phyloP scores from a whole-genome alignment of 2,888 invertebrate species.

The Actias luna region DNA sequence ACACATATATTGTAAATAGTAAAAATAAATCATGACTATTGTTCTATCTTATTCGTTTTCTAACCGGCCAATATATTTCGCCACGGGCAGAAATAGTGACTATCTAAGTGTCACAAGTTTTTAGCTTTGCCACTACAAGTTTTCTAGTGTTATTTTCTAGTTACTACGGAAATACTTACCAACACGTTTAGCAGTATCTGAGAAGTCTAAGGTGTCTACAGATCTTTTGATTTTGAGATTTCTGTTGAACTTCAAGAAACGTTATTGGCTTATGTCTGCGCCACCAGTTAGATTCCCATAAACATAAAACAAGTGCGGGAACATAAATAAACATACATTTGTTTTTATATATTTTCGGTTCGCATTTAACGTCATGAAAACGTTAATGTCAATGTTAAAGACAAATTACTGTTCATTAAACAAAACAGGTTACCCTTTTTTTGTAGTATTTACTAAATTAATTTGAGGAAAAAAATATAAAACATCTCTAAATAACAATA shows the following conservation, averaged over 20 bases:
- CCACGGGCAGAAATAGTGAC: background rate
- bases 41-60: too few relatives aligned
- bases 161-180: background rate
- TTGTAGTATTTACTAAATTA: too few relatives aligned
- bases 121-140: too few relatives aligned
- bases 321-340: background rate
- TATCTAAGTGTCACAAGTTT: too few relatives aligned
- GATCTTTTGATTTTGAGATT: background rate
- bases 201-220: background rate
- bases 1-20: too few relatives aligned
- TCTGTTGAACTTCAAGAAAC: background rate
- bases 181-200: background rate
- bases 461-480: too few relatives aligned
- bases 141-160: background rate
- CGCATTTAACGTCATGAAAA: conserved; percentile 6
- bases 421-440: too few relatives aligned
- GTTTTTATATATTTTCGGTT: background rate
- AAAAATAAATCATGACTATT: too few relatives aligned
- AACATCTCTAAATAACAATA: too few relatives aligned
- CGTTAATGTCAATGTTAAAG: background rate
- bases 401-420: conserved; percentile 12
- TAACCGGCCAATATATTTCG: background rate
- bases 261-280: background rate
- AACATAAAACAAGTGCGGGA: background rate
- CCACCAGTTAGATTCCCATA: background rate